Evolutionary conservation across 2,888 invertebrate genomes (phyloP).

Genomic region (Drosophila tanythrix): DNA sequence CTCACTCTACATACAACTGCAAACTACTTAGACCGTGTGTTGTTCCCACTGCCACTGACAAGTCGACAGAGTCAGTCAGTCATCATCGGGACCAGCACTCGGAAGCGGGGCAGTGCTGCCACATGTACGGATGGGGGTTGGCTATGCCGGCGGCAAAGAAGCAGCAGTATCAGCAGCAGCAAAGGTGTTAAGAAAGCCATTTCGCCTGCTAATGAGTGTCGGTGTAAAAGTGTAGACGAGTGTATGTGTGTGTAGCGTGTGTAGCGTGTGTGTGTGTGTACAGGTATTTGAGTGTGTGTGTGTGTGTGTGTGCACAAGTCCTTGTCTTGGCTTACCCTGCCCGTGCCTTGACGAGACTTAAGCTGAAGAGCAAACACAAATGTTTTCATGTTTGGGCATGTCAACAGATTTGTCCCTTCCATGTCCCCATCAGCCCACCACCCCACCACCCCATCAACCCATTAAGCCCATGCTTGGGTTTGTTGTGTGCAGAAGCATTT

Average conservation of each 20-base stretch:
- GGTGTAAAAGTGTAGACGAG: conserved; percentile 43
- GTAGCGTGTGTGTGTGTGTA: conserved; percentile 1
- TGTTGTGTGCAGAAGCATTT: conserved; percentile 72
- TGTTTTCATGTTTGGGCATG: conserved; percentile 81
- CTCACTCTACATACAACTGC: conserved; percentile 76
- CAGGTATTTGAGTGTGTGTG: conserved; percentile 8
- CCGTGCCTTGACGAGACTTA: conserved; percentile 51
- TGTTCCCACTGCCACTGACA: conserved; percentile 68
- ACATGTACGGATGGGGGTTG: not conserved
- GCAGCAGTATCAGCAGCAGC: conserved; percentile 55
- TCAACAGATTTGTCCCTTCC: conserved; percentile 74
- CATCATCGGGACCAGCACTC: conserved; percentile 18
- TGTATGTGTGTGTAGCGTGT: conserved; percentile 9
- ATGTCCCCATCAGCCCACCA: conserved; percentile 1
- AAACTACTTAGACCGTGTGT: conserved; percentile 74
- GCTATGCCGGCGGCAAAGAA: conserved; percentile 1
- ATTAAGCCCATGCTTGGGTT: conserved; percentile 16
- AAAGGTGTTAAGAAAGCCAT: conserved; percentile 80
- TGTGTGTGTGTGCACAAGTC: conserved; percentile 52
- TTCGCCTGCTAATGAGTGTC: conserved; percentile 76
- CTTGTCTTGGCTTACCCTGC: conserved; percentile 60
- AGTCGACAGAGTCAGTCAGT: conserved; percentile 45
- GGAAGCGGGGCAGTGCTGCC: conserved; percentile 7
- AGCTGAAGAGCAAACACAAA: conserved; percentile 80
- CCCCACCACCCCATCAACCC: not conserved